Percentiles rank a stretch among this genome's conserved stretches.
phyloP scores from a whole-genome alignment of 2,113 vertebrate species.

The Neoarius graeffei region DNA sequence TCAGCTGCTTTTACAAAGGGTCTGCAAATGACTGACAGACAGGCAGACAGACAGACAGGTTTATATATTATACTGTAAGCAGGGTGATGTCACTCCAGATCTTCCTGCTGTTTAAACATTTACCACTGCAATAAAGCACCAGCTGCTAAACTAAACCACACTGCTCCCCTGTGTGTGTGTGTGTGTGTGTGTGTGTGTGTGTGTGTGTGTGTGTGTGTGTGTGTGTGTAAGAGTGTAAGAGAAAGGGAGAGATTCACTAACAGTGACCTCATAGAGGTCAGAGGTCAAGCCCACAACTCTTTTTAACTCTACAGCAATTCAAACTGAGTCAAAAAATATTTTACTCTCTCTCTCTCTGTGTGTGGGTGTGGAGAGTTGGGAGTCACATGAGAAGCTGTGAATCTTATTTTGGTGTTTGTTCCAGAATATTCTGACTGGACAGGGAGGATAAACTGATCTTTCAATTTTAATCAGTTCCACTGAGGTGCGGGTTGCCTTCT shows the following conservation, averaged over 20 bases:
- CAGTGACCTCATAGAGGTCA: conserved; percentile 30
- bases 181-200: background rate
- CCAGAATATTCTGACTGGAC: conserved; percentile 1
- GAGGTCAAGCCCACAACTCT: conserved; percentile 28
- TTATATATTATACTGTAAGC: background rate
- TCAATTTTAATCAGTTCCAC: background rate
- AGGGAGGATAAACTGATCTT: background rate
- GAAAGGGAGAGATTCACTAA: background rate
- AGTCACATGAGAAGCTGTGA: conserved; percentile 8
- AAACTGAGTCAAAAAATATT: conserved; percentile 16
- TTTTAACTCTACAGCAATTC: background rate
- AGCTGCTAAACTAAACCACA: background rate
- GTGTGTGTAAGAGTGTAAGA: background rate
- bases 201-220: background rate
- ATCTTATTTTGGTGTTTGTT: conserved; percentile 21
- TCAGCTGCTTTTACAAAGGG: background rate
- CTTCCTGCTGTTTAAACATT: conserved; percentile 39
- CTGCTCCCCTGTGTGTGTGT: conserved; percentile 1
- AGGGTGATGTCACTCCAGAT: conserved; percentile 13
- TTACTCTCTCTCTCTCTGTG: conserved; percentile 46
- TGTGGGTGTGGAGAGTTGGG: background rate
- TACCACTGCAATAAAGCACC: conserved; percentile 21
- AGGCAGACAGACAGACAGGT: background rate
- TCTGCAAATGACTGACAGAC: background rate
- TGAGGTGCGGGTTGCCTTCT: background rate